A percentile compares a stretch with the other conserved stretches of the same genome.
Evolutionary conservation across 1,140 invertebrate species (phyloP).

Genomic region (Hylaeus anthracinus): DNA sequence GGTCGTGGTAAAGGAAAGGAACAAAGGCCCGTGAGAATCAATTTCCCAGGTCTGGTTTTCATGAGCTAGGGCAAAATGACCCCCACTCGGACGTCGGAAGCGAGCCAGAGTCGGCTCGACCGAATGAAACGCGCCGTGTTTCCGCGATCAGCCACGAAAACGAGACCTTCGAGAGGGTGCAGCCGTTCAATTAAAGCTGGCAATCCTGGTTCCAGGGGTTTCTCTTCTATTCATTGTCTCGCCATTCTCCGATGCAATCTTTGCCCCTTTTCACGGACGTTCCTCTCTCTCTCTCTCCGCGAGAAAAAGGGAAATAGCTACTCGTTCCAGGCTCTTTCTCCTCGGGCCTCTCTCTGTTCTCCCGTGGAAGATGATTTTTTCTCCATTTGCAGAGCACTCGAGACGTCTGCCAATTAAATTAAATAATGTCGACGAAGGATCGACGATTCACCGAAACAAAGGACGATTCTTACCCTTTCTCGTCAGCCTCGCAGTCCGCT

Average conservation of each 20-base stretch:
- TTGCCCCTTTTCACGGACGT: background rate
- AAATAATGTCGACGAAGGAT: slow-evolving; percentile 51
- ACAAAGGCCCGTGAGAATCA: too few species aligned
- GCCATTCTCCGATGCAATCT: background rate
- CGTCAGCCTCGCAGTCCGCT: background rate
- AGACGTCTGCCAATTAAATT: slow-evolving; percentile 74
- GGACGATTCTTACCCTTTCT: background rate
- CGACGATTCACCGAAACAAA: slow-evolving; percentile 19
- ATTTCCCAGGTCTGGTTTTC: too few species aligned
- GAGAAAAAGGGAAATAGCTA: slow-evolving; percentile 11
- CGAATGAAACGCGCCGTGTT: slow-evolving; percentile 12
- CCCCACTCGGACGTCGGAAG: slow-evolving; percentile 4
- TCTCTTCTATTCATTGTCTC: slow-evolving; percentile 13
- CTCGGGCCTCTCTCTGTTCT: background rate
- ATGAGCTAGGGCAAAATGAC: slow-evolving; percentile 28
- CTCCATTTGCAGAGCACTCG: slow-evolving; percentile 65
- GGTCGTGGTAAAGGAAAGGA: too few species aligned
- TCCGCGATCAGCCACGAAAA: slow-evolving; percentile 7
- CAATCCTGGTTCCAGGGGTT: background rate
- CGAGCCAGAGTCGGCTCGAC: slow-evolving; percentile 5
- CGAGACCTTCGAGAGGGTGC: background rate
- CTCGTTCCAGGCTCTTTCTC: too few species aligned
- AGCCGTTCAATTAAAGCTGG: slow-evolving; percentile 26
- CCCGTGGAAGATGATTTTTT: background rate
- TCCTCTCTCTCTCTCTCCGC: background rate